These are phyloP conservation scores for Carabus problematicus DNA, from an alignment of 2,888 invertebrate species.

Conservation along the genomic window DNA sequence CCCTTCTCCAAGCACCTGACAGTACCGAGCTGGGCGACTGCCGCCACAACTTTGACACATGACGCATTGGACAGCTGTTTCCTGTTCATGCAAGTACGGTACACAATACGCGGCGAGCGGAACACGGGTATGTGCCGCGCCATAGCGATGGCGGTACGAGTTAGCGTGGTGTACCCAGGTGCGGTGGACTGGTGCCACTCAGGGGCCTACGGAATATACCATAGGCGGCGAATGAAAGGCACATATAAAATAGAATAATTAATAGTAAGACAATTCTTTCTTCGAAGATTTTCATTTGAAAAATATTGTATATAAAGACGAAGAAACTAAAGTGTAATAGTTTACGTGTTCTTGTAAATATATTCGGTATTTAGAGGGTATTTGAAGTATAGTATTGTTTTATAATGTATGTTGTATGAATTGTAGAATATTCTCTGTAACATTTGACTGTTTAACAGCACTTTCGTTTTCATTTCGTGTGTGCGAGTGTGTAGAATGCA, in stretches of 20 bases:
- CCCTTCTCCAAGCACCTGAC: no score
- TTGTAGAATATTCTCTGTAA: no score
- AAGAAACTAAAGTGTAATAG: no score
- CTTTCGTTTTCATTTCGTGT: not conserved
- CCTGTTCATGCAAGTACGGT: not conserved
- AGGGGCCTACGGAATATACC: constrained; percentile 19
- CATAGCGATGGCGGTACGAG: not conserved
- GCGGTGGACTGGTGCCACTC: constrained; percentile 19
- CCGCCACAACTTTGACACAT: constrained; percentile 24
- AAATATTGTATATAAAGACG: no score
- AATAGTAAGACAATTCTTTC: not conserved
- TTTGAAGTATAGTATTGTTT: no score
- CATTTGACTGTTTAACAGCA: not conserved
- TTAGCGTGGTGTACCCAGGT: constrained; percentile 28
- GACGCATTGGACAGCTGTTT: constrained; percentile 28
- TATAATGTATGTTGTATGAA: no score
- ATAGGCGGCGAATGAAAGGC: not conserved
- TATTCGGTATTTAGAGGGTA: no score
- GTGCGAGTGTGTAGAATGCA: no score
- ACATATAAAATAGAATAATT: not conserved
- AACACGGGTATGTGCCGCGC: not conserved
- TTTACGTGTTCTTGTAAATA: no score
- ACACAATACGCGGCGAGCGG: not conserved
- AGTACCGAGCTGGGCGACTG: no score
- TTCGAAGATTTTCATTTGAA: no score